Base-by-base conservation (phyloP, 2,113 vertebrate species). In the Bujurquina vittata region DNA sequence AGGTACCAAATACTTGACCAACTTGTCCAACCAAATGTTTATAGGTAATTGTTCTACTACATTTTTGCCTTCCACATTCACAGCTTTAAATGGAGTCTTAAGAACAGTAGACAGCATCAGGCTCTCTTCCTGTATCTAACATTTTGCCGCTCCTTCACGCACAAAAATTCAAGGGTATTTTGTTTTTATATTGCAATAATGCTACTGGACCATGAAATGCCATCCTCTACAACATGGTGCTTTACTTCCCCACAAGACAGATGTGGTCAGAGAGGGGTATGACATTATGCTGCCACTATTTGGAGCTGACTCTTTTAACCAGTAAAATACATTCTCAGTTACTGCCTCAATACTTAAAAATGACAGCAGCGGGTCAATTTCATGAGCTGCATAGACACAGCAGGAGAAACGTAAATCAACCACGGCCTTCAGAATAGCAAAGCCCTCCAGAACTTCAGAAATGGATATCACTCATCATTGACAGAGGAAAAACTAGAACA, bases 131-230 rank as follows among this genome's bases (percentile, higher is more conserved):
- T 55, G 40, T 58, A 59, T 82, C 73, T 17, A 37, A 81, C 35
- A 23, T 43, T 56, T 81, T 17, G 7, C 4, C 10, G 6, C 57
- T 54, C 29, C 46, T 65, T 61, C 62, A 54, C 43, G 60, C 76
- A 22, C 67, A 80, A 82, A 85, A 72, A 76, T 77, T 85, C 67
- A 69, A 74, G 56, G 77, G n/a, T 86, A 56, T 89, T 78, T 57
- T 81, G 73, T 88, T 90, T 85, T 88, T 81, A 62, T 58, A 79
- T 65, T 87, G 49, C 58, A 82, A 63, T 84, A 79, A 89, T 72
- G 73, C 80, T 78, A 33, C 65, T 72, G 76, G 80, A 91, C 76
- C 86, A 67, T 86, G 80, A 88, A 93, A 92, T 90, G 80, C 90
- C 87, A 90, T 82, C 67, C 61, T 77, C 75, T 77, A 43, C 74